phyloP scores from a whole-genome alignment of 2,113 vertebrate genomes.

The Pedetes capensis region DNA sequence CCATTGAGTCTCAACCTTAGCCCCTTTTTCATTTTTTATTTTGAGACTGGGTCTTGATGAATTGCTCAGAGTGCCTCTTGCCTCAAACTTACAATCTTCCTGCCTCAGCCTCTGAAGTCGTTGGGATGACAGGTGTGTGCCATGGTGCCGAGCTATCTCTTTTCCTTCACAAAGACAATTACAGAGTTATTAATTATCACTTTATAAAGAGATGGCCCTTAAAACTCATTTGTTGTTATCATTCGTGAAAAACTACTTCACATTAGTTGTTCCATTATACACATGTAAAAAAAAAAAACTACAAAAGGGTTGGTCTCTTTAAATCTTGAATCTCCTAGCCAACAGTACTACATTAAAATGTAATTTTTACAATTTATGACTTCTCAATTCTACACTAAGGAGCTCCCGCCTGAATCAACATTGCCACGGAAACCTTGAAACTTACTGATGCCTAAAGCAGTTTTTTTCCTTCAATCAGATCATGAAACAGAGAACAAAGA shows the following conservation, averaged over 20 bases:
- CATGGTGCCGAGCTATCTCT: no score
- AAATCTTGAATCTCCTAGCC: constrained; percentile 42
- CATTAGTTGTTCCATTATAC: not conserved
- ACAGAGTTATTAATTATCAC: not conserved
- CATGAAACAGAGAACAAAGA: constrained; percentile 65
- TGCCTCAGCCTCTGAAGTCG: no score
- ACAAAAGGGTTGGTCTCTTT: constrained; percentile 2
- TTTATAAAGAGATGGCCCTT: not conserved
- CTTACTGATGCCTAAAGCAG: constrained; percentile 44
- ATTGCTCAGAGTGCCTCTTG: no score
- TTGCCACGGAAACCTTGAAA: constrained; percentile 54
- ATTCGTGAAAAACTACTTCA: constrained; percentile 36
- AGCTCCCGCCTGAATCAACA: constrained; percentile 60
- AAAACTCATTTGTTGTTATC: not conserved
- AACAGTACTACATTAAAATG: constrained; percentile 41
- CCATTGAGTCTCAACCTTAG: no score
- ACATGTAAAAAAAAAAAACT: not conserved
- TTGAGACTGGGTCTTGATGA: no score
- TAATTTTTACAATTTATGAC: constrained; percentile 66
- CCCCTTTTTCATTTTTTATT: no score
- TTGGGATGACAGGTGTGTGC: no score
- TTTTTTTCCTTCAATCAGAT: constrained; percentile 61
- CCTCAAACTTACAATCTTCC: no score
- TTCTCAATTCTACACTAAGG: constrained; percentile 48
- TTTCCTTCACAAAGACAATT: not conserved